Percentiles rank a stretch among this genome's conserved stretches.
Conservation (phyloP, 2,113 vertebrate genomes). For the Holacanthus passer region DNA sequence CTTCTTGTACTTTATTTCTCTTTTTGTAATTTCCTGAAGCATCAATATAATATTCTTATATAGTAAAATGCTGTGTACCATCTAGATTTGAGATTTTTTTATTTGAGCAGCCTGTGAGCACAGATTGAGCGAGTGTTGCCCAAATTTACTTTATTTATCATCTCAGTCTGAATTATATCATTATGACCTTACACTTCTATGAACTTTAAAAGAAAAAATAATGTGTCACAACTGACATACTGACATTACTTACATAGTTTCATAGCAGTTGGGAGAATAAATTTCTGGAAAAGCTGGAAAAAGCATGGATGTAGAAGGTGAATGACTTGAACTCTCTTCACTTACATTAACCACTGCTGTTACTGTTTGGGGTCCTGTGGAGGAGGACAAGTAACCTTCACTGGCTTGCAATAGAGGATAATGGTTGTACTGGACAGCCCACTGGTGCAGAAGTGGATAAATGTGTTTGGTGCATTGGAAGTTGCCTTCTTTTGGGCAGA, state of each 20-base stretch:
- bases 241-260: background rate
- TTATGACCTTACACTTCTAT: background rate
- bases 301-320: background rate
- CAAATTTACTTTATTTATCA: background rate
- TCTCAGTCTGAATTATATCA: background rate
- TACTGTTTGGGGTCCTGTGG: background rate
- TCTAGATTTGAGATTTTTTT: background rate
- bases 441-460: background rate
- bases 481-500: background rate
- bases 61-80: background rate
- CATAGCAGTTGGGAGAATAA: background rate
- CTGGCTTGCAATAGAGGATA: background rate
- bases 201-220: no score
- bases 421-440: background rate
- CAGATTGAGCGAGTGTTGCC: background rate
- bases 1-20: constrained; percentile 4
- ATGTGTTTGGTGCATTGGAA: constrained; percentile 5
- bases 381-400: background rate
- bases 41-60: background rate
- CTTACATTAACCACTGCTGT: background rate
- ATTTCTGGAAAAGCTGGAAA: background rate
- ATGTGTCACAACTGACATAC: background rate
- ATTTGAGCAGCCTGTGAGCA: background rate
- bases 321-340: background rate
- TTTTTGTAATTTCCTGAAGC: background rate